These are phyloP conservation scores for Alcedo atthis DNA, from an alignment of 2,797 vertebrate species.

Conservation along the genomic window DNA sequence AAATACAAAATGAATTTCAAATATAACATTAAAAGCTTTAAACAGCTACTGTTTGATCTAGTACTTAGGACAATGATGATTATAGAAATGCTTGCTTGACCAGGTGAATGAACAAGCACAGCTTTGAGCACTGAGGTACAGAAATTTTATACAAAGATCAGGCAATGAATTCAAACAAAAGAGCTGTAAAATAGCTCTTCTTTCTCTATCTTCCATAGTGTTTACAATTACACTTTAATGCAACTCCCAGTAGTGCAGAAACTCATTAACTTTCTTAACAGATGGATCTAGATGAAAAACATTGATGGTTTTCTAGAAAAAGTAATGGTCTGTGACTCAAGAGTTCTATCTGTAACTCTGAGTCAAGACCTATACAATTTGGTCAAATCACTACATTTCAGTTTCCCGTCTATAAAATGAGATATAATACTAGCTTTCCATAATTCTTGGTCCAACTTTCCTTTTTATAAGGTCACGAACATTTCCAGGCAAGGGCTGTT, in stretches of 20 bases:
- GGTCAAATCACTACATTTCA: not conserved
- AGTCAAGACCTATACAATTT: not conserved
- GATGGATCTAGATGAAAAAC: not conserved
- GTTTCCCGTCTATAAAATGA: not conserved
- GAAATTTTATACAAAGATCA: not conserved
- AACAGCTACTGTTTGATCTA: not conserved
- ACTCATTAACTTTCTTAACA: not conserved
- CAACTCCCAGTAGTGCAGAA: not conserved
- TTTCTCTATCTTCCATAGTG: not conserved
- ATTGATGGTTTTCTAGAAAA: not conserved
- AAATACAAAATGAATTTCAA: conserved; percentile 1
- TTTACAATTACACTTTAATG: not conserved
- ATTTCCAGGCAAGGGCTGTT: not conserved
- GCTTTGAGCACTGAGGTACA: not conserved
- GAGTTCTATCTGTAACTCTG: not conserved
- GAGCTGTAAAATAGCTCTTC: not conserved
- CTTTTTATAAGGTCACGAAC: not conserved
- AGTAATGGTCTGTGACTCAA: not conserved
- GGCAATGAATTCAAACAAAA: not conserved
- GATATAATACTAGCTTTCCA: not conserved
- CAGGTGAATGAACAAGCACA: not conserved
- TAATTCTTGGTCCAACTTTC: not conserved
- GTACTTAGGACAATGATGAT: not conserved
- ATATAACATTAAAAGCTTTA: not conserved
- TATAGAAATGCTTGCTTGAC: not conserved